Base-by-base conservation (phyloP, 2,888 invertebrate species). In the Thalpophila matura region DNA sequence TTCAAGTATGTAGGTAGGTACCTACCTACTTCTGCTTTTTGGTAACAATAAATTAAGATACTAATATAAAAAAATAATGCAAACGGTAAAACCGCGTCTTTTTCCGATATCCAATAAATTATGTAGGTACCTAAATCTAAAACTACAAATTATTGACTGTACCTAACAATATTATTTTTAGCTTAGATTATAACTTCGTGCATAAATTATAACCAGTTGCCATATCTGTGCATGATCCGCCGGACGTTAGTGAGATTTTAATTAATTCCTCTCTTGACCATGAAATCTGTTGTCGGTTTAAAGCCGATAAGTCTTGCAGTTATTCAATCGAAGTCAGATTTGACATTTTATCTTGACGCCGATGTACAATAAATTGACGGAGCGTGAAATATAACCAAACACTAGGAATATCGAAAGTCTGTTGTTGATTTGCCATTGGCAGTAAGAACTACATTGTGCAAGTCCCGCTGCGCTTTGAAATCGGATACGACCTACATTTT, bases 401-500 rank as follows among this genome's bases (percentile, higher is more conserved):
- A 65, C 51, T 62, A 60, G 42, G 69, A 70, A 65, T 77, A 81
- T 83, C 72, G 79, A 79, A 82, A 82, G 82, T 81, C 69, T 58
- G 71, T 62, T 73, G 75, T 76, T 72, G 67, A 74, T 79, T 81
- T 79, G 76, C 76, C 73, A 81, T 79, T 77, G 80, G 73, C 84
- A 77, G 78, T 74, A 68, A 60, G 73, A 77, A 57, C 72, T 74
- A 77, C 69, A 84, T 89, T 88, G 86, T 89, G 90, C 86, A 89
- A 88, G 86, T 87, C 85, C 83, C 85, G 82, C 86, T 83, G 85
- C 84, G 81, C 89, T 89, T 91, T 92, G 92, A 90, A 91, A 92
- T 91, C 85, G 81, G 88, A 92, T 83, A 82, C 90, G 89, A 86
- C 89, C 89, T 83, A 90, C 91, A 92, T 93, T 91, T 89, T 92